These are phyloP conservation scores for Xerus inauris DNA, from an alignment of 2,113 vertebrate species.

Conservation along the genomic window DNA sequence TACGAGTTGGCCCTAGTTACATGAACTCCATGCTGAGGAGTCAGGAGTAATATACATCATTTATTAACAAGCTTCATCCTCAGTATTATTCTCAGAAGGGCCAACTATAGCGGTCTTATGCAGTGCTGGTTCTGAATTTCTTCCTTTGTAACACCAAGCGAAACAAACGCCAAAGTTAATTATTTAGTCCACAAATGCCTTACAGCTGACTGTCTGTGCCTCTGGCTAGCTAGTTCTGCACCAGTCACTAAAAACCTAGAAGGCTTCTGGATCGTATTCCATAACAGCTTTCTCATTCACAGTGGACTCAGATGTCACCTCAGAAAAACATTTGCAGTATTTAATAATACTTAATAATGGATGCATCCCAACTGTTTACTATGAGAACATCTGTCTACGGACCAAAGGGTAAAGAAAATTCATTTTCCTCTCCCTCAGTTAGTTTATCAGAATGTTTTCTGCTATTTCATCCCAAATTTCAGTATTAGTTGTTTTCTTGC, in stretches of 20 bases:
- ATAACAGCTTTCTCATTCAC: background rate
- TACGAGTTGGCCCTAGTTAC: too few relatives aligned
- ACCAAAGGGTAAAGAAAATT: background rate
- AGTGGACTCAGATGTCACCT: background rate
- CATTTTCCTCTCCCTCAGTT: background rate
- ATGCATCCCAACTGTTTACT: background rate
- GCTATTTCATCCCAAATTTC: background rate
- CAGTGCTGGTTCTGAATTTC: background rate
- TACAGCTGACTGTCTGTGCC: background rate
- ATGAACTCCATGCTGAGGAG: fast-evolving
- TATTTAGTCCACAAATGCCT: background rate
- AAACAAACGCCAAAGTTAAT: background rate
- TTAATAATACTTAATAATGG: background rate
- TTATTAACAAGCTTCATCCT: background rate
- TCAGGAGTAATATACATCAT: background rate
- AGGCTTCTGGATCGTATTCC: background rate
- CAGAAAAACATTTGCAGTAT: background rate
- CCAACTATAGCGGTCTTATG: fast-evolving
- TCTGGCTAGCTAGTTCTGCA: background rate
- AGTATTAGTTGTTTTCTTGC: background rate
- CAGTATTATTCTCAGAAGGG: background rate
- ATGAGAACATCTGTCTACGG: background rate
- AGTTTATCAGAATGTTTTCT: background rate
- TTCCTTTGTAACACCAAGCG: background rate
- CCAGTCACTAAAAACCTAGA: background rate